Conservation (phyloP, 2,113 vertebrate genomes). For the Thymallus thymallus region DNA sequence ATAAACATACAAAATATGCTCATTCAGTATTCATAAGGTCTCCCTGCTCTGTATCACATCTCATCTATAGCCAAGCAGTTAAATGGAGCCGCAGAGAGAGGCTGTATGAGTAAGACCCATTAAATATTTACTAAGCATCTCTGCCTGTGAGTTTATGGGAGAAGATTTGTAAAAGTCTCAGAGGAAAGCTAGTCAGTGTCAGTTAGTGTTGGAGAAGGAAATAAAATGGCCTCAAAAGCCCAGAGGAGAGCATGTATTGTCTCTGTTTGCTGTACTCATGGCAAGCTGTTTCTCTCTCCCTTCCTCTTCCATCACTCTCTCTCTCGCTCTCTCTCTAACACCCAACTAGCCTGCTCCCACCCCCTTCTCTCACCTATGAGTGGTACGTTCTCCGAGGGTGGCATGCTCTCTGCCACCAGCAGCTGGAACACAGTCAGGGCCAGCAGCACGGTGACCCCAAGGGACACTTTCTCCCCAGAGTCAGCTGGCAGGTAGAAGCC, state of each 20-base stretch:
- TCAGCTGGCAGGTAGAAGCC: conserved; percentile 97
- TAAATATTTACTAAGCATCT: conserved; percentile 8
- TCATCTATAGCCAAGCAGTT: background rate
- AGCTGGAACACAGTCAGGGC: conserved; percentile 97
- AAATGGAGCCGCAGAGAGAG: conserved; percentile 11
- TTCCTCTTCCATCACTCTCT: background rate
- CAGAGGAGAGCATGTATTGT: background rate
- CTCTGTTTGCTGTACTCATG: background rate
- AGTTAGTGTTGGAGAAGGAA: background rate
- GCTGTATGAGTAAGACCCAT: conserved; percentile 4
- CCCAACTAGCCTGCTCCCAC: no score
- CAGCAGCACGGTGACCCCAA: conserved; percentile 93
- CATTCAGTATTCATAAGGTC: background rate
- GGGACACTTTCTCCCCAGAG: conserved; percentile 95
- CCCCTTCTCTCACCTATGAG: conserved; percentile 83
- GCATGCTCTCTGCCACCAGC: conserved; percentile 99
- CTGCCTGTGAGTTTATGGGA: background rate
- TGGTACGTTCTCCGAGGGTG: conserved; percentile 93
- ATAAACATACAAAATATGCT: no score
- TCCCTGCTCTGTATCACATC: background rate
- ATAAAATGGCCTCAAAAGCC: background rate
- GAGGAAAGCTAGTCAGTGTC: background rate
- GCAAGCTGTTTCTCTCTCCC: no score
- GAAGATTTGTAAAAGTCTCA: background rate
- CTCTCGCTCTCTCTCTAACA: background rate